Conservation (phyloP, 2,888 invertebrate genomes). For the Syrista parreyssii region DNA sequence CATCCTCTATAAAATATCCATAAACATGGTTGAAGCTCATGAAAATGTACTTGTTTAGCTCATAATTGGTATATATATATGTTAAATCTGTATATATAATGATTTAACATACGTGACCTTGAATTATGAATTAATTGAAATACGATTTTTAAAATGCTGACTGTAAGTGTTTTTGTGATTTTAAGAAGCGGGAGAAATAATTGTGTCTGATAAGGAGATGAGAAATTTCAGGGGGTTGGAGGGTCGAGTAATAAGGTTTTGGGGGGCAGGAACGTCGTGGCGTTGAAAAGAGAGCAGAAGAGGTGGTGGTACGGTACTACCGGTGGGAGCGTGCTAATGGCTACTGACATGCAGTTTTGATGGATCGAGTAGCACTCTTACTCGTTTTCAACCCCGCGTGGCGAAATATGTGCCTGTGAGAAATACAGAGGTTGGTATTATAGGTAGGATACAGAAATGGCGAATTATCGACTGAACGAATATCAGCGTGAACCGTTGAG, state of each 20-base stretch:
- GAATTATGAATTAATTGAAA: background rate
- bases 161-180: background rate
- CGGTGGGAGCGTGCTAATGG: constrained; percentile 72
- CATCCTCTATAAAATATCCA: background rate
- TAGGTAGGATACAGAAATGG: constrained; percentile 26
- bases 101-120: background rate
- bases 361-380: constrained; percentile 68
- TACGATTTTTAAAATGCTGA: background rate
- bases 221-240: background rate
- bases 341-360: constrained; percentile 74
- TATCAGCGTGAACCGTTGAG: constrained; percentile 17
- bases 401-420: constrained; percentile 38
- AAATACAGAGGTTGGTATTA: constrained; percentile 27
- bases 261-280: background rate
- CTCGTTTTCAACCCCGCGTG: constrained; percentile 45
- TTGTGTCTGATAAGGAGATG: background rate
- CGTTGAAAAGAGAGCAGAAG: background rate
- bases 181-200: background rate
- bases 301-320: constrained; percentile 44
- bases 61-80: background rate
- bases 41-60: background rate
- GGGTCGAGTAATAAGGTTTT: background rate
- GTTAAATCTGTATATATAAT: background rate
- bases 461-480: constrained; percentile 41
- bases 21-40: background rate